A percentile compares a stretch with the other conserved stretches of the same genome.
Evolutionary conservation across 2,113 vertebrate genomes (phyloP).

Genomic region (Chunga burmeisteri): DNA sequence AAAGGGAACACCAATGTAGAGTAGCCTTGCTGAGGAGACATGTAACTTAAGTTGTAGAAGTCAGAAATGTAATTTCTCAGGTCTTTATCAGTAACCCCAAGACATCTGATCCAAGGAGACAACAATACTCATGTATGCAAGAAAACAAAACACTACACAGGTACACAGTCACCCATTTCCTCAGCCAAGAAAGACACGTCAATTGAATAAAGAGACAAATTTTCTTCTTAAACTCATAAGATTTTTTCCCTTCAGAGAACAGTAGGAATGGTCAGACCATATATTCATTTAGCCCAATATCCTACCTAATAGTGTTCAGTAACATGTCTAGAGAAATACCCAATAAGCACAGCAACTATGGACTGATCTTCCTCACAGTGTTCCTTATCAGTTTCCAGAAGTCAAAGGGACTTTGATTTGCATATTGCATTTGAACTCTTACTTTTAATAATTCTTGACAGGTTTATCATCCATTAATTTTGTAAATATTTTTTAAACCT

Average conservation of each 20-base stretch:
- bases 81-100: background rate
- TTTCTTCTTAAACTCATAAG: background rate
- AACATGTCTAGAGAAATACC: background rate
- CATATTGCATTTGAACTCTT: background rate
- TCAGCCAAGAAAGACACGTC: background rate
- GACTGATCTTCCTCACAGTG: background rate
- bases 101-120: background rate
- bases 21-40: background rate
- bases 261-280: background rate
- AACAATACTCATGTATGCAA: accelerated
- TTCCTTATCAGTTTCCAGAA: background rate
- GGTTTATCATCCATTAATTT: background rate
- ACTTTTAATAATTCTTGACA: background rate
- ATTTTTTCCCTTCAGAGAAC: background rate
- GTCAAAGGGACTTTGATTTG: background rate
- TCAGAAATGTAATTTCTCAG: background rate
- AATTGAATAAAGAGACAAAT: background rate
- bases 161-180: background rate
- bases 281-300: background rate
- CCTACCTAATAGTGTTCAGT: background rate
- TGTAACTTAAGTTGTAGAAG: background rate
- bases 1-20: background rate
- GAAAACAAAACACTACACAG: background rate
- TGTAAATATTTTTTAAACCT: background rate
- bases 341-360: background rate